Percentiles rank a stretch among this genome's conserved stretches.
phyloP scores from a whole-genome alignment of 2,797 vertebrate species.

The Notolepis coatsorum region DNA sequence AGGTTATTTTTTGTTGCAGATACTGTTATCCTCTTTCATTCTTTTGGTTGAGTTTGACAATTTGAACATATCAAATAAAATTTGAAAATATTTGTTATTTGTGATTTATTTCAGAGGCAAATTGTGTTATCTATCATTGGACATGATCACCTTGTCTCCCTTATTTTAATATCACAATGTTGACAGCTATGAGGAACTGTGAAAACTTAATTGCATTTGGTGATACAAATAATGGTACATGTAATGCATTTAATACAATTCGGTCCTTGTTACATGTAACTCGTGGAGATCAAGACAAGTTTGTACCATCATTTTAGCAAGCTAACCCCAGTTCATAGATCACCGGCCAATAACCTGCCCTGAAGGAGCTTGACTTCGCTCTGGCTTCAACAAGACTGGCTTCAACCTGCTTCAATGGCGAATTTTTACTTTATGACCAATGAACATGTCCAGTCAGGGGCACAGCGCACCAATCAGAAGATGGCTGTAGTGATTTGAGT shows the following conservation, averaged over 20 bases:
- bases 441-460: slow-evolving; percentile 9
- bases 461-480: slow-evolving; percentile 50
- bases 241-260: too few relatives aligned
- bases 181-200: too few relatives aligned
- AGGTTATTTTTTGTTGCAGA: not conserved
- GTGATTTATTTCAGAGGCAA: not conserved
- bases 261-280: too few relatives aligned
- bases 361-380: too few relatives aligned
- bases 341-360: too few relatives aligned
- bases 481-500: slow-evolving; percentile 1
- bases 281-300: too few relatives aligned
- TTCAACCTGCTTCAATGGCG: slow-evolving; percentile 24
- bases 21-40: not conserved
- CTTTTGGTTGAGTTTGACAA: not conserved
- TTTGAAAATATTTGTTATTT: not conserved
- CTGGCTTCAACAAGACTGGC: too few relatives aligned
- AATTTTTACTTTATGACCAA: slow-evolving; percentile 14
- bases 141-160: not conserved
- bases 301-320: too few relatives aligned
- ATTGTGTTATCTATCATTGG: not conserved
- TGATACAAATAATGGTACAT: too few relatives aligned
- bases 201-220: too few relatives aligned
- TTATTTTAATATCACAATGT: too few relatives aligned
- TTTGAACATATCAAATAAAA: not conserved
- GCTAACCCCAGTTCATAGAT: too few relatives aligned